A percentile compares a stretch with the other conserved stretches of the same genome.
Evolutionary conservation across 2,113 vertebrate genomes (phyloP).

Genomic region (Apus apus): DNA sequence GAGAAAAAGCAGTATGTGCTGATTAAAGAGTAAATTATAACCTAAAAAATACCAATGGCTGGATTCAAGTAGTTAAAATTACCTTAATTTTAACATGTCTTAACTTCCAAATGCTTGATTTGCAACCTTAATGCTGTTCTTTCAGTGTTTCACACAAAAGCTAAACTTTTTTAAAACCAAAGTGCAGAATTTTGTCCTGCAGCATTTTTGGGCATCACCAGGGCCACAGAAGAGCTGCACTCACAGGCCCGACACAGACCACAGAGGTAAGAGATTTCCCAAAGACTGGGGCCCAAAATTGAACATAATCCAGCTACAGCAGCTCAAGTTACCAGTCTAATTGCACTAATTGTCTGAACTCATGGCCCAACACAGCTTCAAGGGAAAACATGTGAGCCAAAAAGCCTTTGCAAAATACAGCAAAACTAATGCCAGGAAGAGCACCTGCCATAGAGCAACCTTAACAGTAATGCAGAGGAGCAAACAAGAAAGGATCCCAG

Average conservation of each 20-base stretch:
- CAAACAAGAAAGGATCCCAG: neutral
- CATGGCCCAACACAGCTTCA: neutral
- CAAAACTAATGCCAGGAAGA: neutral
- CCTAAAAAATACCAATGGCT: neutral
- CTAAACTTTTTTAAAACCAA: neutral
- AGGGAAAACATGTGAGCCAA: neutral
- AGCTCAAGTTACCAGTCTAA: neutral
- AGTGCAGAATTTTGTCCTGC: neutral
- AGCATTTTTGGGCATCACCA: accelerated
- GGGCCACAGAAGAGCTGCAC: neutral
- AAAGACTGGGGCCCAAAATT: neutral
- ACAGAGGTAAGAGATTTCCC: neutral
- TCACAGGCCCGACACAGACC: neutral
- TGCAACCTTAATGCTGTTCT: neutral
- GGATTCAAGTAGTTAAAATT: neutral
- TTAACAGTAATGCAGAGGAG: neutral
- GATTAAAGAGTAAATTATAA: neutral
- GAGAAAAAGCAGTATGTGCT: neutral
- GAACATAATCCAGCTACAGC: neutral
- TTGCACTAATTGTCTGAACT: neutral
- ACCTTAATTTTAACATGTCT: neutral
- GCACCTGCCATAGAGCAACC: neutral
- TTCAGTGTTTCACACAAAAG: neutral
- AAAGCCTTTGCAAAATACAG: neutral
- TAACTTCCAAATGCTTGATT: neutral